Conservation (phyloP, 2,888 invertebrate genomes). For the Epicampocera succincta region DNA sequence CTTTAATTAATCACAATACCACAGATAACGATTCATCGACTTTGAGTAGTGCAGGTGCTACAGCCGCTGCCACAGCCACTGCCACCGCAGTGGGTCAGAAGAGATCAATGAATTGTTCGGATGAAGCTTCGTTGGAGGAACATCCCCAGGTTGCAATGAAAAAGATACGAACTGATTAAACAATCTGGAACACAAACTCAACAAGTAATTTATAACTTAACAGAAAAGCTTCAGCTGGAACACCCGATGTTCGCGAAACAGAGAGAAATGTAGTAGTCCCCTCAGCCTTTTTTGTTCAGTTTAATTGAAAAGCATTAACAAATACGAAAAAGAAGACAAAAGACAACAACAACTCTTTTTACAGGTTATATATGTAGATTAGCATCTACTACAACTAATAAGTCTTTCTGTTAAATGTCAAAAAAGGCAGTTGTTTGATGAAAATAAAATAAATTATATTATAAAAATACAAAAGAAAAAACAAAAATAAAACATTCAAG, state of each 20-base stretch:
- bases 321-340: conserved; percentile 60
- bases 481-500: conserved; percentile 71
- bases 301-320: conserved; percentile 25
- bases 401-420: conserved; percentile 5
- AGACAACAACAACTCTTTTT: conserved; percentile 46
- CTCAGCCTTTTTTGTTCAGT: background rate
- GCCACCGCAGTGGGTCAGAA: conserved; percentile 74
- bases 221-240: conserved; percentile 50
- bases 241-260: conserved; percentile 54
- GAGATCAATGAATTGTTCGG: conserved; percentile 74
- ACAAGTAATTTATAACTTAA: conserved; percentile 32
- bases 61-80: conserved; percentile 66
- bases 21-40: conserved; percentile 69
- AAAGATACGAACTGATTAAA: conserved; percentile 81
- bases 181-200: conserved; percentile 4
- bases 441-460: conserved; percentile 37
- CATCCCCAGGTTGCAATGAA: conserved; percentile 79
- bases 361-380: background rate
- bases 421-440: conserved; percentile 57
- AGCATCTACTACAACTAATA: conserved; percentile 18
- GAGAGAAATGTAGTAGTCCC: conserved; percentile 55
- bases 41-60: conserved; percentile 64
- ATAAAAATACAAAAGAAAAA: conserved; percentile 14
- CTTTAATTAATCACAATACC: conserved; percentile 66
- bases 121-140: conserved; percentile 64